Evolutionary conservation across 1,140 invertebrate species (phyloP).

Genomic region (Gonioctena quinquepunctata): DNA sequence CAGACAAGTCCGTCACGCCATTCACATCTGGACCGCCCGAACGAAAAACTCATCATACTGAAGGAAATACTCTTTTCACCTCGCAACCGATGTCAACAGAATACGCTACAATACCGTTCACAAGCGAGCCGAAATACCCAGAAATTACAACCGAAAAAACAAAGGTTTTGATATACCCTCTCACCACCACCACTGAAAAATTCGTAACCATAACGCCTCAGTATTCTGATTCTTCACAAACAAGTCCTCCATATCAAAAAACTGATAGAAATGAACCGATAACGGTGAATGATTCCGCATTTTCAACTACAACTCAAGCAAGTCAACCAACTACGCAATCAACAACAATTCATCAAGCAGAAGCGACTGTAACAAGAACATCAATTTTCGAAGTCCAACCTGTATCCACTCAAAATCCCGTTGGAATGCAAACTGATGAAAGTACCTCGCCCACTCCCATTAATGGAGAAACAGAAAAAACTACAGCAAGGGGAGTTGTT

Average conservation of each 20-base stretch:
- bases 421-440: too few relatives aligned
- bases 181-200: conserved; percentile 55
- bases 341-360: too few relatives aligned
- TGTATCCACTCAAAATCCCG: too few relatives aligned
- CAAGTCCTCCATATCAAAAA: conserved; percentile 6
- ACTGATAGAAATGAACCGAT: background rate
- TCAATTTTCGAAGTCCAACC: too few relatives aligned
- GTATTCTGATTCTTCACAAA: conserved; percentile 21
- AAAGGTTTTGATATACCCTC: conserved; percentile 47
- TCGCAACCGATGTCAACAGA: background rate
- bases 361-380: too few relatives aligned
- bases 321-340: too few relatives aligned
- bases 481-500: too few relatives aligned
- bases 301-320: conserved; percentile 3
- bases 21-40: conserved; percentile 4
- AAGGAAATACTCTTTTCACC: background rate
- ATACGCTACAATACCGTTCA: background rate
- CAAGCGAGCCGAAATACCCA: conserved; percentile 5
- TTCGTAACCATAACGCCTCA: conserved; percentile 57
- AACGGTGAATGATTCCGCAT: background rate
- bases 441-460: too few relatives aligned
- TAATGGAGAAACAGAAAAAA: too few relatives aligned
- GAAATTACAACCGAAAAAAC: conserved; percentile 23
- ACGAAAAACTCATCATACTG: background rate
- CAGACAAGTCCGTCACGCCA: conserved; percentile 12